Base-by-base conservation (phyloP, 2,797 vertebrate genomes). In the Sebastolobus altivelis region DNA sequence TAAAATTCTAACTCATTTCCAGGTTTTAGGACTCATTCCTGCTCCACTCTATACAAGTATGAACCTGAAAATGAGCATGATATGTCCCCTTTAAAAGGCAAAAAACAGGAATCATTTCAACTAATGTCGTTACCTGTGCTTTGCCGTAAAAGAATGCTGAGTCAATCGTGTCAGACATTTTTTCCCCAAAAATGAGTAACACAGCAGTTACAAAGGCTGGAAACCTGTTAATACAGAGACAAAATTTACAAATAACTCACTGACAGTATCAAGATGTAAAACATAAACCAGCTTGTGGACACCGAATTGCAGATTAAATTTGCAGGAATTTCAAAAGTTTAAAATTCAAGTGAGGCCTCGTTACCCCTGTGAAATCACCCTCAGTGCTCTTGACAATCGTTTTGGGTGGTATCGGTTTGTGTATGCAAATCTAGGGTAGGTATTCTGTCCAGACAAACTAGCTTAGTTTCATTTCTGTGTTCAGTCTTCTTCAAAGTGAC, bases 141-240 rank as follows among this genome's bases (percentile, higher is more conserved):
- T 93, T 96, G 78, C 98, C 98, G 70, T 98, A 99, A 94, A 99
- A 99, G 92, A 97, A 98, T 1, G 96, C 95, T 0, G 97, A 96
- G 91, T 99, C 97, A 72, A 97, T 95, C 10, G 87, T 95, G 49
- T 95, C 77, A 9, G 80, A 35, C 63, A 77, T 92, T 84, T 90
- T 96, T 78, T 89, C 91, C 25, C 97, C 98, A 77, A 94, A 91
- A 65, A 97, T 93, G 60, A 99, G 93, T 70, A 99, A 93, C 87
- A 96, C 69, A 79, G 96, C 97, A 56, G 98, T 94, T 63, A 96
- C 90, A 67, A 97, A 55, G 8, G 94, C 93, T 76, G 99, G 97
- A 73, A 99, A 62, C 83, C 99, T 99, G 92, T 83, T 91, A 88
- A 38, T 16, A 58, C 10, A 25, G 88, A 83, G 11, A 79, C 1